Percentiles rank a stretch among this genome's conserved stretches.
Conservation (phyloP, 2,888 invertebrate genomes). For the Nowickia ferox region DNA sequence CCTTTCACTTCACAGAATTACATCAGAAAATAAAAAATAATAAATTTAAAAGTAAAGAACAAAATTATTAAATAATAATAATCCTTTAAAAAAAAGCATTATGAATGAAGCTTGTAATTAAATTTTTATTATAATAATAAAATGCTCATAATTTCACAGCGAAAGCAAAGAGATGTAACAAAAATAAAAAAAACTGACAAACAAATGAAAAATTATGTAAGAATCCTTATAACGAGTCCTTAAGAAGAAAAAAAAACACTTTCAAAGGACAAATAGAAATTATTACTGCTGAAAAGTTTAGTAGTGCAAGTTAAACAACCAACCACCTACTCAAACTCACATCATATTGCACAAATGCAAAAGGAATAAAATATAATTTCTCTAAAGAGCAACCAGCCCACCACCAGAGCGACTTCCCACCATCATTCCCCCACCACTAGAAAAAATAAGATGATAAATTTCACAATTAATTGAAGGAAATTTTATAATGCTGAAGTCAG, state of each 20-base stretch:
- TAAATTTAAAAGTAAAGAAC: neutral
- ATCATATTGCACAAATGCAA: neutral
- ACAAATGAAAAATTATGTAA: neutral
- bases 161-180: neutral
- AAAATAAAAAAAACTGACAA: conserved; percentile 6
- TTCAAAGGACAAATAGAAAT: conserved; percentile 36
- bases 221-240: conserved; percentile 47
- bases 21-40: neutral
- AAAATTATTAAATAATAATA: conserved; percentile 45
- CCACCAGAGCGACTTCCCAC: no score
- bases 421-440: neutral
- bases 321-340: conserved; percentile 16
- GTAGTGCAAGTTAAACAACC: conserved; percentile 35
- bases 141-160: conserved; percentile 5
- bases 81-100: conserved; percentile 45
- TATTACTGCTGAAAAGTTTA: conserved; percentile 24
- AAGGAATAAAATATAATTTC: conserved; percentile 28
- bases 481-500: conserved; percentile 65
- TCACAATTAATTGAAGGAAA: conserved; percentile 70
- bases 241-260: conserved; percentile 4
- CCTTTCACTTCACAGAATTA: neutral
- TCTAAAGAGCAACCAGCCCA: conserved; percentile 3
- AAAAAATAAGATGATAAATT: conserved; percentile 60
- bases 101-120: conserved; percentile 52
- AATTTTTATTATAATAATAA: conserved; percentile 49